A percentile compares a stretch with the other conserved stretches of the same genome.
Conservation (phyloP, 2,113 vertebrate species). For the Phocoena phocoena region DNA sequence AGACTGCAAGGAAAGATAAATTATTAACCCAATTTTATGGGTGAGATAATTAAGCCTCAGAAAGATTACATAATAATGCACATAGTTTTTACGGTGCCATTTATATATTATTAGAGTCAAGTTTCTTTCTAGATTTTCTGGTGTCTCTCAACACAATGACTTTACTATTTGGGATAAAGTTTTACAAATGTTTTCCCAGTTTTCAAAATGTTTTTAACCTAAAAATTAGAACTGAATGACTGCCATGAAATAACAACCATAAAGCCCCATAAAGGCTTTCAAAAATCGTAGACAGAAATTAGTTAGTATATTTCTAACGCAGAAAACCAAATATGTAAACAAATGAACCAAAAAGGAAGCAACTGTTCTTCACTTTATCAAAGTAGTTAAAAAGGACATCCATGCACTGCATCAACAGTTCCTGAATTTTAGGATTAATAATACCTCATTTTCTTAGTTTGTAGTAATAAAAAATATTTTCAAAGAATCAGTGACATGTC, state of each 20-base stretch:
- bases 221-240: not conserved
- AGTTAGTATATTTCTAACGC: not conserved
- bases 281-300: not conserved
- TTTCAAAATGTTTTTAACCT: not conserved
- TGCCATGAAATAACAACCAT: not conserved
- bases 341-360: not conserved
- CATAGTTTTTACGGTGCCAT: not conserved
- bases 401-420: not conserved
- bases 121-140: not conserved
- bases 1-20: slow-evolving; percentile 45
- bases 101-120: slow-evolving; percentile 45
- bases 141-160: not conserved
- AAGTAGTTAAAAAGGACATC: not conserved
- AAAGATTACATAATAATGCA: slow-evolving; percentile 42
- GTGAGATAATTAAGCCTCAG: slow-evolving; percentile 45
- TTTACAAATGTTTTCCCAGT: not conserved
- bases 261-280: not conserved
- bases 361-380: not conserved
- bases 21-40: slow-evolving; percentile 57
- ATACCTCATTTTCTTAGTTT: not conserved
- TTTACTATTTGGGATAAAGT: not conserved
- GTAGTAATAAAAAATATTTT: not conserved
- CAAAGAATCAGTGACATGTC: not conserved
- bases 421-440: not conserved
- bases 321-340: not conserved